Conservation (phyloP, 2,797 vertebrate species). For the Ficedula albicollis region DNA sequence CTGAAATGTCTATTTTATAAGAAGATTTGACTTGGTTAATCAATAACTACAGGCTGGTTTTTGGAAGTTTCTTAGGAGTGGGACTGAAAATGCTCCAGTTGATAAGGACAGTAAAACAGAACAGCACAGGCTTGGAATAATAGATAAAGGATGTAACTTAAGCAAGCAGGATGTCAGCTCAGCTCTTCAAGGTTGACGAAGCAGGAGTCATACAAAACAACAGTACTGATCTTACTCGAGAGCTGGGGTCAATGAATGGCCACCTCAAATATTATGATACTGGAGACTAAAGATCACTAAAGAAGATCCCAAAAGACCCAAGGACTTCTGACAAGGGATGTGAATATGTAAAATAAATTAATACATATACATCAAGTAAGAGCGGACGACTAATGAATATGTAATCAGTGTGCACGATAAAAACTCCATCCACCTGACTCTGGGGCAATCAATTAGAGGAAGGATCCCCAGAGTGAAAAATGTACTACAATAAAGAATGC, state of each 20-base stretch:
- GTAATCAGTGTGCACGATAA: neutral
- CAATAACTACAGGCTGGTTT: neutral
- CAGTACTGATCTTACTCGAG: no score
- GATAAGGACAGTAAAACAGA: neutral
- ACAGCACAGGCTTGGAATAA: neutral
- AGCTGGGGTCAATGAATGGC: neutral
- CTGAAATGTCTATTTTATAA: neutral
- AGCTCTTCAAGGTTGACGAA: neutral
- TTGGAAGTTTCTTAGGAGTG: neutral
- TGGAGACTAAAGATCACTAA: accelerated
- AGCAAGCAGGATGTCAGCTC: neutral
- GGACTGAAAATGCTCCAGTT: neutral
- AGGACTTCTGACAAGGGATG: neutral
- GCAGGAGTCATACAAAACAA: no score
- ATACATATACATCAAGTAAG: neutral
- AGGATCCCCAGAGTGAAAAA: neutral
- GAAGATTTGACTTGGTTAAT: neutral
- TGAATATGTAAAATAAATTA: neutral
- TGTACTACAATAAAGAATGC: accelerated
- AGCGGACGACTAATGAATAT: neutral
- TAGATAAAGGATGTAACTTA: neutral
- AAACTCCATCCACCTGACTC: neutral
- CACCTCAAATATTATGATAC: neutral
- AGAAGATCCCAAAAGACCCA: neutral
- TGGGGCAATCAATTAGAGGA: neutral